Evolutionary conservation across 1,140 invertebrate genomes (phyloP).

Genomic region (Lepidurus arcticus): DNA sequence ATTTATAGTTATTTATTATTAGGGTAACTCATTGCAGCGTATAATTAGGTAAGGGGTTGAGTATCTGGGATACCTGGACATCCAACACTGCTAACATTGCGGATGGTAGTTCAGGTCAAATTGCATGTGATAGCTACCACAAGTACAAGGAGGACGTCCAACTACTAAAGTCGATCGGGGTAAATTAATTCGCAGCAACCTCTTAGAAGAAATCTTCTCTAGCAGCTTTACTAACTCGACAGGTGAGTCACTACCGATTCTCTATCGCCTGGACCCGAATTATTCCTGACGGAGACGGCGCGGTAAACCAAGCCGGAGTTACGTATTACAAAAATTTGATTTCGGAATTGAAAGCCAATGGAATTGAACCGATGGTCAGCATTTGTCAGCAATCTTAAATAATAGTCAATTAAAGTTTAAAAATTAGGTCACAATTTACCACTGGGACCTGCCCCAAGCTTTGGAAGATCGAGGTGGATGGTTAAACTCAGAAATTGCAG

Average conservation of each 20-base stretch:
- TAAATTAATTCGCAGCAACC: conserved; percentile 13
- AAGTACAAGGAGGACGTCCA: conserved; percentile 49
- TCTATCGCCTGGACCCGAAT: conserved; percentile 43
- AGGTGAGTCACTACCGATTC: conserved; percentile 37
- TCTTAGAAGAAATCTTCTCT: not conserved
- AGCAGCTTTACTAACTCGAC: conserved; percentile 4
- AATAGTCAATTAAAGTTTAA: not conserved
- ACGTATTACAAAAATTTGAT: conserved; percentile 42
- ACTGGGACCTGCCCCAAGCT: conserved; percentile 39
- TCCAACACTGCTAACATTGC: conserved; percentile 42
- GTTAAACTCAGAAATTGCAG: conserved; percentile 35
- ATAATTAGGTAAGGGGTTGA: conserved; percentile 42
- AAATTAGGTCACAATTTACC: conserved; percentile 34
- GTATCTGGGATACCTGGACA: conserved; percentile 51
- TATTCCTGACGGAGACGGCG: conserved; percentile 39
- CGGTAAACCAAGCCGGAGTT: conserved; percentile 42
- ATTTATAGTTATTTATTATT: not conserved
- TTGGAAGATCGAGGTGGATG: conserved; percentile 39
- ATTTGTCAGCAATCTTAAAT: not conserved
- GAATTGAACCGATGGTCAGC: conserved; percentile 36
- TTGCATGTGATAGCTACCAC: conserved; percentile 55
- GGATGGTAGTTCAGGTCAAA: conserved; percentile 50
- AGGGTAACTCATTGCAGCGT: not conserved
- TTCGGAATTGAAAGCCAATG: conserved; percentile 36
- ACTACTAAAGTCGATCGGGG: conserved; percentile 46